A percentile compares a stretch with the other conserved stretches of the same genome.
Conservation (phyloP, 1,140 invertebrate genomes). For the Solenopsis fugax region DNA sequence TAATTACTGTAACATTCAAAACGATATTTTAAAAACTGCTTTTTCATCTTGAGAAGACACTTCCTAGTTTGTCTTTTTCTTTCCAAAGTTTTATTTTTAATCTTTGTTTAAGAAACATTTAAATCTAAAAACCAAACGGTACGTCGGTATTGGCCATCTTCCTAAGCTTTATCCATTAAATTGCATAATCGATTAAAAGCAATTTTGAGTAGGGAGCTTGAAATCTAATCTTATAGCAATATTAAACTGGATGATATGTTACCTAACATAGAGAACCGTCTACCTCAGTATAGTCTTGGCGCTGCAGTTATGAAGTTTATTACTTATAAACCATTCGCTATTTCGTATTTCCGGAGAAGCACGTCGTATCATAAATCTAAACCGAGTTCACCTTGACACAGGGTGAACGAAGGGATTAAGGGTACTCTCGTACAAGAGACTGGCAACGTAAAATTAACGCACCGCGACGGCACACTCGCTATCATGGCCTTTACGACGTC, state of each 20-base stretch:
- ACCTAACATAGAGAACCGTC: neutral
- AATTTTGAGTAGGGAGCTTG: neutral
- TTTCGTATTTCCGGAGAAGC: constrained; percentile 2
- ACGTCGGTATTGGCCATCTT: too few relatives aligned
- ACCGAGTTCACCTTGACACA: neutral
- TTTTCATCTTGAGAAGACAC: too few relatives aligned
- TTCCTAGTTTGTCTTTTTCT: too few relatives aligned
- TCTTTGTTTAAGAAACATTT: too few relatives aligned
- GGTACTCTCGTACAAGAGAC: neutral
- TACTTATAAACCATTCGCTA: neutral
- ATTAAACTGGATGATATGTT: constrained; percentile 5
- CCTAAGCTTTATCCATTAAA: constrained; percentile 27
- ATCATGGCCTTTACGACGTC: constrained; percentile 38
- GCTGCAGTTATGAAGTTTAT: neutral
- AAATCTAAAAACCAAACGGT: too few relatives aligned
- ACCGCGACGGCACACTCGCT: constrained; percentile 18
- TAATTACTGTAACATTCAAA: too few relatives aligned
- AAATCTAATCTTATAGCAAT: neutral
- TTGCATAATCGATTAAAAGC: constrained; percentile 3
- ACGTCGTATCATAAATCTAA: constrained; percentile 24
- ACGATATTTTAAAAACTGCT: too few relatives aligned
- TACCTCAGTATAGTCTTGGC: neutral
- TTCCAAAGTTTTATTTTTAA: too few relatives aligned
- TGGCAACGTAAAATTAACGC: constrained; percentile 50
- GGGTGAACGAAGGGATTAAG: neutral